Evolutionary conservation across 2,797 vertebrate species (phyloP).

Genomic region (Vipera ursinii): DNA sequence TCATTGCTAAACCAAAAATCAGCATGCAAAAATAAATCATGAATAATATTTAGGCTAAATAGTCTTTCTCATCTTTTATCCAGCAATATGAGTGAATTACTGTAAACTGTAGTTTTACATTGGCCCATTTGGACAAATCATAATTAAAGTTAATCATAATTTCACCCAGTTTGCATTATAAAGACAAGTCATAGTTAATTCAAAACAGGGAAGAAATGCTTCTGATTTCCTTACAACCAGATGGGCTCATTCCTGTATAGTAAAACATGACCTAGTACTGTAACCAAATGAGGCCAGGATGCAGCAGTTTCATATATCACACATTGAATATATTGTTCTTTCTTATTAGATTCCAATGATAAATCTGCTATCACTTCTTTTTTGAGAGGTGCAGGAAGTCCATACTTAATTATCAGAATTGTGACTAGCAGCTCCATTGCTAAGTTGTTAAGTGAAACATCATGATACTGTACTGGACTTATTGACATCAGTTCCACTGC

Average conservation of each 20-base stretch:
- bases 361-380: neutral
- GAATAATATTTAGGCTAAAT: no score
- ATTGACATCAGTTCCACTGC: neutral
- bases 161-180: neutral
- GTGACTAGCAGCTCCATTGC: neutral
- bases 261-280: neutral
- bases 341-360: neutral
- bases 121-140: neutral
- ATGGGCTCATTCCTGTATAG: neutral
- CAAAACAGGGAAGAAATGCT: neutral
- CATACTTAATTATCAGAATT: neutral
- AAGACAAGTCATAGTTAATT: neutral
- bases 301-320: neutral
- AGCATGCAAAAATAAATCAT: neutral
- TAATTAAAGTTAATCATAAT: neutral
- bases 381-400: neutral
- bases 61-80: neutral
- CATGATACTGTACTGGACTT: neutral
- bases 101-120: neutral
- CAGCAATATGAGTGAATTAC: neutral
- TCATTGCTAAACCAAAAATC: neutral
- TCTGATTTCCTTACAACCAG: neutral
- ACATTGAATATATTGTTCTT: neutral
- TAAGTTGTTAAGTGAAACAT: neutral
- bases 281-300: neutral